Conservation (phyloP, 2,888 invertebrate genomes). For the Hecatera dysodea region DNA sequence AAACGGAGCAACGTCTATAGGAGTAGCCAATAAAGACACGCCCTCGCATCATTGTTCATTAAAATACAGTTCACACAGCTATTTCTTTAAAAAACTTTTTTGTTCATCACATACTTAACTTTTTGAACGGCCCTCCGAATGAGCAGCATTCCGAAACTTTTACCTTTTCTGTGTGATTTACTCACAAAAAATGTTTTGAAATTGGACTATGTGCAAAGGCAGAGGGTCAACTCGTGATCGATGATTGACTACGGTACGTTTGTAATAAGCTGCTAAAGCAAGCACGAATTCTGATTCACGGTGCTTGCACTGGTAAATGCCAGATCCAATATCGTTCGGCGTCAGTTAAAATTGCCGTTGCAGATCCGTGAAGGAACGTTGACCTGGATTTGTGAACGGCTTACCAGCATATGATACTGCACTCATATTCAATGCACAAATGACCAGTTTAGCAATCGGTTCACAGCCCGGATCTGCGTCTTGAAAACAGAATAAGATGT, state of each 20-base stretch:
- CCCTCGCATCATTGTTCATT: conserved; percentile 41
- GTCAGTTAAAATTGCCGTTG: conserved; percentile 76
- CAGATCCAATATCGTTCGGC: conserved; percentile 79
- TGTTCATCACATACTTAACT: conserved; percentile 1
- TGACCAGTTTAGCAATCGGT: conserved; percentile 75
- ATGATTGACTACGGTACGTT: conserved; percentile 77
- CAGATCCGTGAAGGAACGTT: conserved; percentile 81
- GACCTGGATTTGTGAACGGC: conserved; percentile 76
- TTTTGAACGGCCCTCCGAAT: conserved; percentile 1
- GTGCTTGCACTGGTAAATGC: conserved; percentile 73
- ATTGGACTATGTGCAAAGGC: conserved; percentile 46
- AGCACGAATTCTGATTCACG: conserved; percentile 78
- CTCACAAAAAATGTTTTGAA: conserved; percentile 56
- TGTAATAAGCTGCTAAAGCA: conserved; percentile 67
- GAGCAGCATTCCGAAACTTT: conserved; percentile 29
- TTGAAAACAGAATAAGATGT: conserved; percentile 84
- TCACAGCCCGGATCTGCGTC: conserved; percentile 77
- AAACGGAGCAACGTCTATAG: conserved; percentile 45
- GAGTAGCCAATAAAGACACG: conserved; percentile 62
- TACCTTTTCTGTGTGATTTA: conserved; percentile 55
- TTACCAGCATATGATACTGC: conserved; percentile 59
- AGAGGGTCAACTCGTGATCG: conserved; percentile 77
- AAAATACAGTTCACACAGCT: conserved; percentile 1
- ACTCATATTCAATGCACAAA: conserved; percentile 59
- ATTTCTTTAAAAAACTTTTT: conserved; percentile 11